Evolutionary conservation across 2,888 invertebrate genomes (phyloP).

Genomic region (Labia minor): DNA sequence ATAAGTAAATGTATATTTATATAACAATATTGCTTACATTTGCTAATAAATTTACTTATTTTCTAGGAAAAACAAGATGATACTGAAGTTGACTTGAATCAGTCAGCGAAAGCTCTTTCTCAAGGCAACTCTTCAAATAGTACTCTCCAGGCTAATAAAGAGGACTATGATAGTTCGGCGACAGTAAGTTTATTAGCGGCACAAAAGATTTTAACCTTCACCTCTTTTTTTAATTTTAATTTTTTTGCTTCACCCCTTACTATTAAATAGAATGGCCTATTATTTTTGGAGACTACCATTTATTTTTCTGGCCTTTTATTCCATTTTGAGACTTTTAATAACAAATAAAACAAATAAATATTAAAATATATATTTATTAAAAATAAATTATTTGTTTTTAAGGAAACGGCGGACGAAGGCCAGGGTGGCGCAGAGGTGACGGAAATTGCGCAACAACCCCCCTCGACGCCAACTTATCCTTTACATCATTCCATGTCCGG

Average conservation of each 20-base stretch:
- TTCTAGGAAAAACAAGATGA: background rate
- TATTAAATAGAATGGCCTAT: background rate
- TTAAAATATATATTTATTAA: constrained; percentile 2
- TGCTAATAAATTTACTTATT: too few species aligned
- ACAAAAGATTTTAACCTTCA: constrained; percentile 33
- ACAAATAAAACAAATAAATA: constrained; percentile 13
- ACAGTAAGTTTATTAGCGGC: constrained; percentile 42
- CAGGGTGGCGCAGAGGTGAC: constrained; percentile 40
- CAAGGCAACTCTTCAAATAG: background rate
- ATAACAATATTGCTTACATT: too few species aligned
- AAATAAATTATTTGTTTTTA: constrained; percentile 25
- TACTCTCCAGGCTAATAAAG: constrained; percentile 31
- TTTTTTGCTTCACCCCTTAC: background rate
- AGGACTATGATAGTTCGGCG: constrained; percentile 47
- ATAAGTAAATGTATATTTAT: too few species aligned
- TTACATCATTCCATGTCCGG: constrained; percentile 33
- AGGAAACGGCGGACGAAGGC: constrained; percentile 79
- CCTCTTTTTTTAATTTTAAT: constrained; percentile 29
- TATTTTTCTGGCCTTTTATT: background rate
- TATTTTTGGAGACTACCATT: background rate
- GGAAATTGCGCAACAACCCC: constrained; percentile 31
- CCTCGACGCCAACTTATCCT: constrained; percentile 27
- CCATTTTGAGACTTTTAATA: background rate
- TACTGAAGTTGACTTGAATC: background rate
- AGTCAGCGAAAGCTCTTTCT: constrained; percentile 13